Conservation (phyloP, 2,113 vertebrate species). For the Gasterosteus nipponicus region DNA sequence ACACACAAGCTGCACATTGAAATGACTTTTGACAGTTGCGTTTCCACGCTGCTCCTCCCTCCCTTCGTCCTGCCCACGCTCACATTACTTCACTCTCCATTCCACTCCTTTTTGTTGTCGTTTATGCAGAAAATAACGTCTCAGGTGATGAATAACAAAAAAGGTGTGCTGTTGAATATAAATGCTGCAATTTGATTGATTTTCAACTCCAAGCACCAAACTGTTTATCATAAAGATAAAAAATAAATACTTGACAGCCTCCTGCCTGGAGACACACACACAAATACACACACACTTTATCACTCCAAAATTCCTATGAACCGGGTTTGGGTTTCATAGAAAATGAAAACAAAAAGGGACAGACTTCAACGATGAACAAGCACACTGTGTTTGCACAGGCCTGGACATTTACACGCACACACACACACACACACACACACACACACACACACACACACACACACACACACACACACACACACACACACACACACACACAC, state of each 20-base stretch:
- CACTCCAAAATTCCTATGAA: neutral
- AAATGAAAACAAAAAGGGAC: constrained; percentile 27
- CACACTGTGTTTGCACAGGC: neutral
- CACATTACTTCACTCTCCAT: constrained; percentile 32
- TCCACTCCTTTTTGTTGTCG: neutral
- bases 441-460: constrained; percentile 6
- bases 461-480: neutral
- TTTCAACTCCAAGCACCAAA: neutral
- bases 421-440: neutral
- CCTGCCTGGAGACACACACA: neutral
- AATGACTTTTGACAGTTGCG: neutral
- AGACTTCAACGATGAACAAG: neutral
- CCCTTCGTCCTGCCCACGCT: constrained; percentile 23
- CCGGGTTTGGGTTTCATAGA: constrained; percentile 15
- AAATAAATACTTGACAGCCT: neutral
- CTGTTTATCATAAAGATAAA: neutral
- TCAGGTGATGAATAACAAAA: neutral
- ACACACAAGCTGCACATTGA: constrained; percentile 13
- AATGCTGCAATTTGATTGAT: neutral
- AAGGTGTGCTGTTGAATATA: neutral
- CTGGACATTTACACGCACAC: neutral
- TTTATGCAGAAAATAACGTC: neutral
- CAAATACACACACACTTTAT: neutral
- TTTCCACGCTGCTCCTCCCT: constrained; percentile 27
- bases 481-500: neutral